These are phyloP conservation scores for Ailurus styani DNA, from an alignment of 2,113 vertebrate species.

Conservation along the genomic window DNA sequence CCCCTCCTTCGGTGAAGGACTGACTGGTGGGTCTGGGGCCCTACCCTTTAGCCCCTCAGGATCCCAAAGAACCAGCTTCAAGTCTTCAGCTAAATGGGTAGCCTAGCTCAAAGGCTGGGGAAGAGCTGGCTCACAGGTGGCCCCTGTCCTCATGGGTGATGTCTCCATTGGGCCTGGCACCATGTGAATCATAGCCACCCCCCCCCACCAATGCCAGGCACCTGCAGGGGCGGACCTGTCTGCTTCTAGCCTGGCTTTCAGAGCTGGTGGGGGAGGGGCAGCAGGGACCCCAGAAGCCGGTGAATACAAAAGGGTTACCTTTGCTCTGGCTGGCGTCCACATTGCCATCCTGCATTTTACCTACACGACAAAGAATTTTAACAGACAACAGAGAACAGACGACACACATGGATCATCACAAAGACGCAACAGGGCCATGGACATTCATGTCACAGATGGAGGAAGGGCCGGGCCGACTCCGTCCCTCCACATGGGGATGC, in stretches of 20 bases:
- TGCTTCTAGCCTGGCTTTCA: not conserved
- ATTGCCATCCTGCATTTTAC: constrained; percentile 99
- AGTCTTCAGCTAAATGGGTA: not conserved
- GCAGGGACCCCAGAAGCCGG: constrained; percentile 15
- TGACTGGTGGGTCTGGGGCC: not conserved
- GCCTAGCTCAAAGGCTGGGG: not conserved
- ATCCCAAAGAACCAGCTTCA: not conserved
- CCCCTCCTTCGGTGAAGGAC: not conserved
- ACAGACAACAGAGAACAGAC: constrained; percentile 96
- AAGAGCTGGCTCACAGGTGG: not conserved
- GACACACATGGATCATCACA: constrained; percentile 86
- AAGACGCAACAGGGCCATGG: constrained; percentile 80
- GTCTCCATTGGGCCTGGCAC: not conserved
- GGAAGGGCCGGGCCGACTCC: constrained; percentile 17
- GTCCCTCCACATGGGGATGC: not conserved
- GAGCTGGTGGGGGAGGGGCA: not conserved
- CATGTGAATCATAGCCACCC: not conserved
- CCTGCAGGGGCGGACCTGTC: not conserved
- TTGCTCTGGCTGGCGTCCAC: constrained; percentile 99
- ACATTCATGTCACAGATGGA: constrained; percentile 84
- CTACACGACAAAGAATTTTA: constrained; percentile 97
- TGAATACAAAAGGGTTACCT: constrained; percentile 91
- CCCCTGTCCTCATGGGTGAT: not conserved
- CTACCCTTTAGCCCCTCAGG: not conserved
- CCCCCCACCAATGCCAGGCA: not conserved